Percentiles rank a stretch among this genome's conserved stretches.
Evolutionary conservation across 1,140 invertebrate species (phyloP).

Genomic region (Chymomyza costata): DNA sequence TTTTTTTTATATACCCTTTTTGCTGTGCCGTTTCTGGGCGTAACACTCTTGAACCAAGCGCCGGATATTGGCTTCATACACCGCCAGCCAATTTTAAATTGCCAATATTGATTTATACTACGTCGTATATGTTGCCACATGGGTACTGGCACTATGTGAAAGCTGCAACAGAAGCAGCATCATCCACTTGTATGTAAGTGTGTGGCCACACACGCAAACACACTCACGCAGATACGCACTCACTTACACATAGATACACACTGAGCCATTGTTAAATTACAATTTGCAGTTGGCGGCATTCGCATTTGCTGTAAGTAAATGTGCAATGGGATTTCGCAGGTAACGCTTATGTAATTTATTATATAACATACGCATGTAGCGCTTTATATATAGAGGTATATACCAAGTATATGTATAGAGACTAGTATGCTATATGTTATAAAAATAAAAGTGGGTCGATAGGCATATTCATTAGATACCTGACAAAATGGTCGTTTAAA

Average conservation of each 20-base stretch:
- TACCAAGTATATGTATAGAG: constrained; percentile 9
- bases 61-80: constrained; percentile 71
- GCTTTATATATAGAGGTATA: constrained; percentile 18
- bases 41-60: constrained; percentile 36
- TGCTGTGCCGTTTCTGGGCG: constrained; percentile 20
- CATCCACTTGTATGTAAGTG: constrained; percentile 19
- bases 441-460: no score
- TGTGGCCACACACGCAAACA: constrained; percentile 13
- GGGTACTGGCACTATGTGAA: constrained; percentile 50
- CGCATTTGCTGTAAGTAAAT: constrained; percentile 59
- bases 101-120: constrained; percentile 72
- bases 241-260: no score
- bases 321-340: constrained; percentile 62
- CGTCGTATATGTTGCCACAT: constrained; percentile 62
- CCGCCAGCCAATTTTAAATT: constrained; percentile 72
- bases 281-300: constrained; percentile 59
- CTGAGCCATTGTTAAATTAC: constrained; percentile 67
- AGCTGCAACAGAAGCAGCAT: no score
- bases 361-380: constrained; percentile 37
- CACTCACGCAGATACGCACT: no score
- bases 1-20: constrained; percentile 11
- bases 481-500: no score
- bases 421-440: no score
- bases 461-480: no score
- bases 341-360: constrained; percentile 67